A percentile compares a stretch with the other conserved stretches of the same genome.
Conservation (phyloP, 2,888 invertebrate genomes). For the Anaspis maculata region DNA sequence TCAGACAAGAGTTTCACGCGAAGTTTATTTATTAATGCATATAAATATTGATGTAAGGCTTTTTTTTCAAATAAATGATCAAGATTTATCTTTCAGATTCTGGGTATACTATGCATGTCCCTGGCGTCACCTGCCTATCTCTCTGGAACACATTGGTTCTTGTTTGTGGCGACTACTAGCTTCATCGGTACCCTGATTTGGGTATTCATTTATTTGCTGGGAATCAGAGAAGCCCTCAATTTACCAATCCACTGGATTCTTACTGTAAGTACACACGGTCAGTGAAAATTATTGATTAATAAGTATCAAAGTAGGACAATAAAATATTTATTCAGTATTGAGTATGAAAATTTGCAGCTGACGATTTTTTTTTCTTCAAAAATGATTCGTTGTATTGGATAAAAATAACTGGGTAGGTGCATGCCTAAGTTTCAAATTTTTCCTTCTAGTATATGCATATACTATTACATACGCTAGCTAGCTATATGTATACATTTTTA, state of each 20-base stretch:
- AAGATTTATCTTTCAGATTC: slow-evolving; percentile 55
- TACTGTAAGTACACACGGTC: slow-evolving; percentile 72
- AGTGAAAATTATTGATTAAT: slow-evolving; percentile 4
- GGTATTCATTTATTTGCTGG: slow-evolving; percentile 71
- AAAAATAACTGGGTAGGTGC: background rate
- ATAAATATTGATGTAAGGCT: no score
- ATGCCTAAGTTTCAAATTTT: no score
- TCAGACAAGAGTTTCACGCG: no score
- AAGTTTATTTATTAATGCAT: no score
- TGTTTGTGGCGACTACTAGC: slow-evolving; percentile 72
- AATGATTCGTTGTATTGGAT: background rate
- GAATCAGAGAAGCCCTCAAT: slow-evolving; percentile 69
- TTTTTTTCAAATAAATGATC: no score
- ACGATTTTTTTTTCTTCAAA: background rate
- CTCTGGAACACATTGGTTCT: slow-evolving; percentile 68
- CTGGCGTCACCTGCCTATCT: slow-evolving; percentile 62
- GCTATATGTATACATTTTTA: no score
- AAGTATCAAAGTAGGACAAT: slow-evolving; percentile 1
- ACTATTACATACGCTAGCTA: no score
- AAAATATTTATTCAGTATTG: slow-evolving; percentile 3
- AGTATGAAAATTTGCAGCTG: background rate
- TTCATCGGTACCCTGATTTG: slow-evolving; percentile 78
- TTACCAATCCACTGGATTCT: slow-evolving; percentile 78
- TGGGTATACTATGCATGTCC: slow-evolving; percentile 81
- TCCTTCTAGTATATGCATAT: no score